Conservation (phyloP, 2,113 vertebrate species). For the Daphoenositta chrysoptera region DNA sequence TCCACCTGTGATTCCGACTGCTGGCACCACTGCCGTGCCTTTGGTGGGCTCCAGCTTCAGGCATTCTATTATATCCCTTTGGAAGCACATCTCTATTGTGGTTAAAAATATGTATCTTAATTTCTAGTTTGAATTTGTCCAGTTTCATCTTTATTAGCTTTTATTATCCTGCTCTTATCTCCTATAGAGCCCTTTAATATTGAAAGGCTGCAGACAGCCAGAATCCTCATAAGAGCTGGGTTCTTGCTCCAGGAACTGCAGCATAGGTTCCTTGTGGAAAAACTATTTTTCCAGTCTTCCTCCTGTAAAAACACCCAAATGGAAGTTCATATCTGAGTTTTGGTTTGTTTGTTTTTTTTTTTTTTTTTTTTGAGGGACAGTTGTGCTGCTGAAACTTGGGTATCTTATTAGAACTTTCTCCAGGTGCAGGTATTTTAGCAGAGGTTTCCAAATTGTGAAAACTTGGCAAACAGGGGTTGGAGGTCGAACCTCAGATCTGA, state of each 20-base stretch:
- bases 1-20: accelerated
- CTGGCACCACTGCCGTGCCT: accelerated
- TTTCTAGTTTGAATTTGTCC: constrained; percentile 34
- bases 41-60: accelerated
- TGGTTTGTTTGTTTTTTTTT: too few relatives aligned
- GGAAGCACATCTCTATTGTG: background rate
- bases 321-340: background rate
- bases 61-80: background rate
- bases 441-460: background rate
- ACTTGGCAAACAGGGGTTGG: background rate
- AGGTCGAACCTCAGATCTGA: background rate
- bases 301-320: background rate
- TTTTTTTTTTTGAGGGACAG: too few relatives aligned
- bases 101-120: background rate
- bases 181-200: constrained; percentile 15
- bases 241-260: background rate
- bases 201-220: constrained; percentile 3
- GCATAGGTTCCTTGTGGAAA: background rate
- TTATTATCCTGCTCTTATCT: constrained; percentile 4
- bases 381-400: background rate
- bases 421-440: background rate
- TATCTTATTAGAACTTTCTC: background rate
- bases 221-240: background rate
- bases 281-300: background rate
- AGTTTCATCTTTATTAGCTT: constrained; percentile 20